Evolutionary conservation across 2,888 invertebrate species (phyloP).

Genomic region (Drosophila nr. perissopoda): DNA sequence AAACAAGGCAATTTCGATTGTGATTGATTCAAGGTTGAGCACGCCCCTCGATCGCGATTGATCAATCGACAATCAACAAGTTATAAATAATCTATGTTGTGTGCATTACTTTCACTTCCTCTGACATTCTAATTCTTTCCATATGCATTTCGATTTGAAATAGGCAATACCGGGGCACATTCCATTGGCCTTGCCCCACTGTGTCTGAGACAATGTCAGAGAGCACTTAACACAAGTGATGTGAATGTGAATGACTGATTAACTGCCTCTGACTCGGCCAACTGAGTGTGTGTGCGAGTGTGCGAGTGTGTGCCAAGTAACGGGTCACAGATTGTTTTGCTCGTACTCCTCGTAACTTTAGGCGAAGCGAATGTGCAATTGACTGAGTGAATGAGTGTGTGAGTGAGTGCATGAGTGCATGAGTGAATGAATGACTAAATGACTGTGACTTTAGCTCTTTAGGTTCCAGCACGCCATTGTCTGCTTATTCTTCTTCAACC

Average conservation of each 20-base stretch:
- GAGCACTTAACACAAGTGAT: slow-evolving; percentile 49
- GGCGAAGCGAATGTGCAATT: slow-evolving; percentile 43
- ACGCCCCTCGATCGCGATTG: slow-evolving; percentile 3
- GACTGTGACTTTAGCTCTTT: slow-evolving; percentile 22
- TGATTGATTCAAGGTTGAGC: slow-evolving; percentile 17
- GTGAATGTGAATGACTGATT: slow-evolving; percentile 68
- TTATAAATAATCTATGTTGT: background rate
- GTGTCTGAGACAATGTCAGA: slow-evolving; percentile 57
- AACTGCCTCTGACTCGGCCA: slow-evolving; percentile 37
- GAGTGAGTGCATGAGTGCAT: slow-evolving; percentile 33
- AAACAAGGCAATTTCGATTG: background rate
- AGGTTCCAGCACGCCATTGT: slow-evolving; percentile 26
- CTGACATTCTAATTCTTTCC: slow-evolving; percentile 26
- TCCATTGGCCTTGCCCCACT: slow-evolving; percentile 41
- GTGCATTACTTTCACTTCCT: slow-evolving; percentile 31
- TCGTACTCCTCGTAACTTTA: slow-evolving; percentile 33
- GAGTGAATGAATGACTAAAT: slow-evolving; percentile 32
- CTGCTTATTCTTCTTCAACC: slow-evolving; percentile 3
- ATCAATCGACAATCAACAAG: background rate
- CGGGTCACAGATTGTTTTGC: slow-evolving; percentile 37
- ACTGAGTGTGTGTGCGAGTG: slow-evolving; percentile 4
- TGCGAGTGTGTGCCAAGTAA: slow-evolving; percentile 23
- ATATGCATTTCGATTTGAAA: background rate
- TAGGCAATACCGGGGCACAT: slow-evolving; percentile 9
- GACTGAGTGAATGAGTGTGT: slow-evolving; percentile 45